Conservation (phyloP, 2,888 invertebrate genomes). For the Empis stercorea region DNA sequence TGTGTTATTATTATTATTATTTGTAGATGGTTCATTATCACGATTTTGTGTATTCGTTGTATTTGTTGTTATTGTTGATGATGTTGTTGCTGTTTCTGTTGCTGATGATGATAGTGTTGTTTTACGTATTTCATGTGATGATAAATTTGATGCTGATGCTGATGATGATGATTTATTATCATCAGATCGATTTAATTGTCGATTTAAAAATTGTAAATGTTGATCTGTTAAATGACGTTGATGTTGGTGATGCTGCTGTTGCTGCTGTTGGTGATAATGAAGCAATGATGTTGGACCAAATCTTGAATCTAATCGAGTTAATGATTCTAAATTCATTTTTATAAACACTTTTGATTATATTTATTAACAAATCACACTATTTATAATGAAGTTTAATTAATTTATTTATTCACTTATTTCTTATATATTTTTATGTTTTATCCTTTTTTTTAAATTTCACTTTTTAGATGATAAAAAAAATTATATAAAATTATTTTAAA, state of each 20-base stretch:
- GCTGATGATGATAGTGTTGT: not conserved
- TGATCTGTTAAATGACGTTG: not conserved
- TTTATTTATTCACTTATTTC: too few relatives aligned
- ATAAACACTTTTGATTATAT: constrained; percentile 9
- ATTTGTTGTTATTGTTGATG: constrained; percentile 13
- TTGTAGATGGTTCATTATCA: not conserved
- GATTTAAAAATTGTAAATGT: not conserved
- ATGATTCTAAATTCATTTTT: constrained; percentile 26
- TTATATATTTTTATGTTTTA: too few relatives aligned
- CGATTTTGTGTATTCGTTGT: constrained; percentile 14
- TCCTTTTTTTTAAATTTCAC: too few relatives aligned
- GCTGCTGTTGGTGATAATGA: not conserved
- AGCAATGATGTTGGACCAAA: constrained; percentile 1
- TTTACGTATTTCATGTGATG: constrained; percentile 5
- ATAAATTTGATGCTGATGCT: constrained; percentile 7
- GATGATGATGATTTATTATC: constrained; percentile 12
- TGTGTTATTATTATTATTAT: not conserved
- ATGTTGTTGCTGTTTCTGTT: constrained; percentile 5
- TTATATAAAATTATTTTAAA: too few relatives aligned
- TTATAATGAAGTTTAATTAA: too few relatives aligned
- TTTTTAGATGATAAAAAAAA: too few relatives aligned
- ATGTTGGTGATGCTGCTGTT: not conserved
- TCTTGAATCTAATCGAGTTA: constrained; percentile 1
- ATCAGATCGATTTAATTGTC: constrained; percentile 5
- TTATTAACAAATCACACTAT: too few relatives aligned